These are phyloP conservation scores for Fragum sueziense DNA, from an alignment of 2,888 invertebrate species.

Conservation along the genomic window DNA sequence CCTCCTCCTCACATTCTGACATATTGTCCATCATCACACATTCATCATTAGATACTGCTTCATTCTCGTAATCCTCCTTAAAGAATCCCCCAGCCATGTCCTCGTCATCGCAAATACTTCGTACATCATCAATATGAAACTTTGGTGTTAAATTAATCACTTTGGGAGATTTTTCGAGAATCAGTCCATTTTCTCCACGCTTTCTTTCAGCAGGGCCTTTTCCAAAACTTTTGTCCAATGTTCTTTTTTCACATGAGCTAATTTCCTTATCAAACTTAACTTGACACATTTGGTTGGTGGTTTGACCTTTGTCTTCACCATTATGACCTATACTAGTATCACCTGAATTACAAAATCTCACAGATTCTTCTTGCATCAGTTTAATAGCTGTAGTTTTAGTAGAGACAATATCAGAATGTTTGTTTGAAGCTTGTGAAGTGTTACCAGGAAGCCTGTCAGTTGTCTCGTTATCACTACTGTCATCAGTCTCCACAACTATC, in stretches of 20 bases:
- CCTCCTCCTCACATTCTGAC: slow-evolving; percentile 8
- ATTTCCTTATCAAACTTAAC: neutral
- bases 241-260: neutral
- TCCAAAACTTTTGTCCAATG: neutral
- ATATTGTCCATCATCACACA: neutral
- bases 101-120: neutral
- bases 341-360: neutral
- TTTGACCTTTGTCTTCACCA: neutral
- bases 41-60: neutral
- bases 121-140: neutral
- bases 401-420: too few relatives aligned
- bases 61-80: neutral
- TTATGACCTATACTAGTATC: neutral
- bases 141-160: neutral
- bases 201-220: neutral
- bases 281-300: neutral
- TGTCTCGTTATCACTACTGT: too few relatives aligned
- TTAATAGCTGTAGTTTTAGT: neutral
- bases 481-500: too few relatives aligned
- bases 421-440: too few relatives aligned
- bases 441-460: too few relatives aligned
- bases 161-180: neutral
- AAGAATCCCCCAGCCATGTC: neutral
- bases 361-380: neutral
- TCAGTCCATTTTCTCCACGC: neutral